phyloP scores from a whole-genome alignment of 23 tunicate genomes.

The Corella eumyota region DNA sequence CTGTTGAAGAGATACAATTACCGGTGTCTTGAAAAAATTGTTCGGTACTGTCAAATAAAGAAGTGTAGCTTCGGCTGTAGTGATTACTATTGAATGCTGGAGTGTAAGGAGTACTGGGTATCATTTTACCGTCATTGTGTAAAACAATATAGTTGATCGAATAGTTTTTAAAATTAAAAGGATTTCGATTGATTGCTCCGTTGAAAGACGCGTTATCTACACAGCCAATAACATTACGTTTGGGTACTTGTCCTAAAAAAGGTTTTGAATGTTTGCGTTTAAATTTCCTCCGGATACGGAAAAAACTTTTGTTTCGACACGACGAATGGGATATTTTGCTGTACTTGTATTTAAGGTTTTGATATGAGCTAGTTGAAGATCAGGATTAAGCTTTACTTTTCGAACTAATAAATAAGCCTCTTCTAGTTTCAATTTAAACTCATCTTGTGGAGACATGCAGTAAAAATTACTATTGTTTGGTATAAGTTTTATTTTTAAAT shows the following conservation, averaged over 20 bases:
- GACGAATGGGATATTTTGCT: conserved; percentile 14
- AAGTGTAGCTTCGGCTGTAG: conserved; percentile 6
- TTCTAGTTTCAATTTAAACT: no score
- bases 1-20: conserved; percentile 3
- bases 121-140: conserved; percentile 7
- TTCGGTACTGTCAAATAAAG: conserved; percentile 1
- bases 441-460: no score
- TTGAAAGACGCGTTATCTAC: conserved; percentile 24
- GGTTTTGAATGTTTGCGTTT: conserved; percentile 1
- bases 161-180: conserved; percentile 21
- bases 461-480: no score
- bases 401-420: no score
- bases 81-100: conserved; percentile 5
- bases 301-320: conserved; percentile 9
- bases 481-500: no score
- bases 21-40: conserved; percentile 7
- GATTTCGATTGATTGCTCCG: background rate
- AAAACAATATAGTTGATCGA: conserved; percentile 5
- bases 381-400: no score
- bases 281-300: conserved; percentile 20
- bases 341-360: background rate
- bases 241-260: conserved; percentile 27
- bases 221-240: conserved; percentile 7
- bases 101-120: conserved; percentile 8
- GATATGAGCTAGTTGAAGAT: no score